Percentiles rank a stretch among this genome's conserved stretches.
Conservation (phyloP, 2,888 invertebrate species). For the Galerucella nymphaeae region DNA sequence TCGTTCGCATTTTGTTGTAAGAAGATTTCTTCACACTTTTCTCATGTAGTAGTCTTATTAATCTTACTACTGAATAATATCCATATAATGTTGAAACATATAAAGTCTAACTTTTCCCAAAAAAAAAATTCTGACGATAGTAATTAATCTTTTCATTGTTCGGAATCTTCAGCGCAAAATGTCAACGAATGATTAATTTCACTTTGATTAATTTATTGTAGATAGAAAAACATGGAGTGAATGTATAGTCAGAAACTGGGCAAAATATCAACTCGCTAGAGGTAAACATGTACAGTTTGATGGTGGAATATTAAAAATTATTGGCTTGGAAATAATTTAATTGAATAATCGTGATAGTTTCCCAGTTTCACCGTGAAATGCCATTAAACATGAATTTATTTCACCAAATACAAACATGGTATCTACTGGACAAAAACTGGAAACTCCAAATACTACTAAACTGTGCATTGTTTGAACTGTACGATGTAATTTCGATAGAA, state of each 20-base stretch:
- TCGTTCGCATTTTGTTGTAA: no score
- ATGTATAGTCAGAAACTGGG: not conserved
- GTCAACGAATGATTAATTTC: conserved; percentile 4
- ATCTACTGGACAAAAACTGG: no score
- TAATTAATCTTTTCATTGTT: conserved; percentile 9
- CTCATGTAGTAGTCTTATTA: no score
- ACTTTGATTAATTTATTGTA: conserved; percentile 8
- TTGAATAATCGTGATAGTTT: no score
- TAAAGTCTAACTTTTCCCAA: not conserved
- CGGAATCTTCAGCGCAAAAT: conserved; percentile 6
- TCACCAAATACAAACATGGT: no score
- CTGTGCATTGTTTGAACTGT: no score
- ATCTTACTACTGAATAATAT: not conserved
- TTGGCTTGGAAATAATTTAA: not conserved
- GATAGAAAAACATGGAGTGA: not conserved
- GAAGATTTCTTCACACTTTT: no score
- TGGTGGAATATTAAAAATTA: not conserved
- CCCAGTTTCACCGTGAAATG: no score
- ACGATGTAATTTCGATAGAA: no score
- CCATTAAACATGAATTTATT: no score
- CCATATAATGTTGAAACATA: not conserved
- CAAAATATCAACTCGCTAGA: not conserved
- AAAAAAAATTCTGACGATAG: not conserved
- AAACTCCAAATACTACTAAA: no score
- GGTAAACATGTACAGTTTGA: conserved; percentile 2